Evolutionary conservation across 2,888 invertebrate genomes (phyloP).

Genomic region (Timandra comae): DNA sequence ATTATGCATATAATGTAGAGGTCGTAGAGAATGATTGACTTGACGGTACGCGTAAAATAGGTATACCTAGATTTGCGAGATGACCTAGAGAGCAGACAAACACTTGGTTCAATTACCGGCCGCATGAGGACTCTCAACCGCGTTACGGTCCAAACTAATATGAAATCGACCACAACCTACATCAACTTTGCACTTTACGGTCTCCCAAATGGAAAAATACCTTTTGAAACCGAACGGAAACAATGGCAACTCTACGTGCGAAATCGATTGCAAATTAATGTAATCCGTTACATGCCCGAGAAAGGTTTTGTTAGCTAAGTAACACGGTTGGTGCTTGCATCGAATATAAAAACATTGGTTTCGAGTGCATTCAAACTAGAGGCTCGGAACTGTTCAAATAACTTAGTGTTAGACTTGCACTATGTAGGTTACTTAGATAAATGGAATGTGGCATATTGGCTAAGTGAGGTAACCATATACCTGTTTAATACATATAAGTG

Average conservation of each 20-base stretch:
- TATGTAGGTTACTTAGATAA: no score
- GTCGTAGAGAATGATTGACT: conserved; percentile 17
- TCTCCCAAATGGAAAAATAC: conserved; percentile 49
- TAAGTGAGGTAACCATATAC: no score
- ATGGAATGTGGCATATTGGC: no score
- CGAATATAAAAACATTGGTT: conserved; percentile 15
- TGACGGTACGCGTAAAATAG: conserved; percentile 8
- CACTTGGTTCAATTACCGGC: conserved; percentile 21
- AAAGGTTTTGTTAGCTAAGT: conserved; percentile 28
- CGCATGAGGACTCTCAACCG: conserved; percentile 33
- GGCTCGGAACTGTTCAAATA: background rate
- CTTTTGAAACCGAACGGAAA: conserved; percentile 44
- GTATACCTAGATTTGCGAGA: conserved; percentile 15
- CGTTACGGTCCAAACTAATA: conserved; percentile 41
- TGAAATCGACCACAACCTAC: conserved; percentile 54
- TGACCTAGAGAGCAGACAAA: conserved; percentile 24
- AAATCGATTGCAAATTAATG: conserved; percentile 54
- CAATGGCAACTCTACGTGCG: conserved; percentile 50
- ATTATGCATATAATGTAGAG: conserved; percentile 42
- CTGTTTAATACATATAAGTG: no score
- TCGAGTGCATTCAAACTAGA: conserved; percentile 9
- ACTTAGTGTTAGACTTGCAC: no score
- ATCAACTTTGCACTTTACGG: conserved; percentile 37
- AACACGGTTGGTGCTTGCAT: conserved; percentile 19
- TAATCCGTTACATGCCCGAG: conserved; percentile 50